Evolutionary conservation across 2,113 vertebrate genomes (phyloP).

Genomic region (Bubo scandiacus): DNA sequence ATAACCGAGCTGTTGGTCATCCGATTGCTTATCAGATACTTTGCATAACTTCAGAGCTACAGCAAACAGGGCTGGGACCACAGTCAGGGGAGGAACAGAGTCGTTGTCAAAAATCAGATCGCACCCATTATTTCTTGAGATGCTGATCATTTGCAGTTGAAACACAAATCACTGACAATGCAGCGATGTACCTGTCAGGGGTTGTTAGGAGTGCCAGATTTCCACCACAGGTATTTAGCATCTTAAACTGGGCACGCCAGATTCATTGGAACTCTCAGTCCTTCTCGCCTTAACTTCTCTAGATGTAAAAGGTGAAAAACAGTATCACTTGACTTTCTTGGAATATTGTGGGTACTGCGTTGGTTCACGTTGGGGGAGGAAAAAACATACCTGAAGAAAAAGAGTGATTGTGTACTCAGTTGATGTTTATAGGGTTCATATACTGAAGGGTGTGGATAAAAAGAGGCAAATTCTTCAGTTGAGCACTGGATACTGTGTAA

Average conservation of each 20-base stretch:
- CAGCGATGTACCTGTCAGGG: background rate
- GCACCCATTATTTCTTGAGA: fast-evolving
- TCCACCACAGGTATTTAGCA: background rate
- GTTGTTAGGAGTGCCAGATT: background rate
- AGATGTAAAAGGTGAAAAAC: background rate
- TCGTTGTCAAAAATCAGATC: background rate
- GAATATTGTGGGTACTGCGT: background rate
- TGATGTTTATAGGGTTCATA: background rate
- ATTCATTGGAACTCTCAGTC: background rate
- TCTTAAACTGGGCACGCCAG: background rate
- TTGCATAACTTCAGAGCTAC: background rate
- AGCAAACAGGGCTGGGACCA: background rate
- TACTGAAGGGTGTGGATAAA: background rate
- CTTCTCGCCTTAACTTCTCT: background rate
- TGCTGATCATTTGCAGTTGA: background rate
- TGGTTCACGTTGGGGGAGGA: fast-evolving
- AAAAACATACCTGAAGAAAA: background rate
- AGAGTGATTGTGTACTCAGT: background rate
- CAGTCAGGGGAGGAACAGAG: background rate
- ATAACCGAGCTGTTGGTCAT: background rate
- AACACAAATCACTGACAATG: background rate
- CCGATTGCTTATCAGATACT: background rate
- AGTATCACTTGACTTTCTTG: background rate
- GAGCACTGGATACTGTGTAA: background rate
- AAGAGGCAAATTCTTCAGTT: background rate